Evolutionary conservation across 1,140 invertebrate species (phyloP).

Genomic region (Eueides isabella): DNA sequence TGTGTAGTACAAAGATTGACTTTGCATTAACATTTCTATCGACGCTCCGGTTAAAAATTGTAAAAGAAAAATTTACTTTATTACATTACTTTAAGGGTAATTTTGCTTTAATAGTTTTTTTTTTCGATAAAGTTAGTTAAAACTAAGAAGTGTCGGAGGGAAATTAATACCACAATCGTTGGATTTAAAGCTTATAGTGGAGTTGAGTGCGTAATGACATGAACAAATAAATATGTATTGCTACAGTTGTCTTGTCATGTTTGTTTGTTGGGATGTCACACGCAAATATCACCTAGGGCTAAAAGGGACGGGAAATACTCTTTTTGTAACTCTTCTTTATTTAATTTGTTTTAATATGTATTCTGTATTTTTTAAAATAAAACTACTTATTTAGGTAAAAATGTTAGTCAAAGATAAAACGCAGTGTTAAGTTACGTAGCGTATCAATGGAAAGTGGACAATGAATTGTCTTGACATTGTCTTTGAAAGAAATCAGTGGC

Average conservation of each 20-base stretch:
- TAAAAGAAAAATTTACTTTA: constrained; percentile 48
- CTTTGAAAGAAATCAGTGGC: too few species aligned
- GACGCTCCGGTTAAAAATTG: constrained; percentile 23
- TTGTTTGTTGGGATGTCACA: constrained; percentile 61
- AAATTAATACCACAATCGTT: constrained; percentile 80
- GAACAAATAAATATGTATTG: constrained; percentile 71
- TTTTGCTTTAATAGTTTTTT: constrained; percentile 32
- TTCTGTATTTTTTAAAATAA: neutral
- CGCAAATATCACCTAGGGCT: constrained; percentile 48
- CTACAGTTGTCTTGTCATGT: constrained; percentile 55
- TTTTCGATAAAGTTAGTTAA: constrained; percentile 54
- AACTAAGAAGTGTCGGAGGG: constrained; percentile 77
- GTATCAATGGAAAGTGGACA: too few species aligned
- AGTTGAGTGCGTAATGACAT: constrained; percentile 71
- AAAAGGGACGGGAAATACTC: neutral
- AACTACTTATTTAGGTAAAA: too few species aligned
- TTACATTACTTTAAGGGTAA: constrained; percentile 21
- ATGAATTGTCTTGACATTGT: too few species aligned
- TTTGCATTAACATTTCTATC: constrained; percentile 26
- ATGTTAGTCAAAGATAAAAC: too few species aligned
- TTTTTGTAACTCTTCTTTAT: neutral
- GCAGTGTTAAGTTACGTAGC: too few species aligned
- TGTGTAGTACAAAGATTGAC: constrained; percentile 19
- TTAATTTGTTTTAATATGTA: neutral
- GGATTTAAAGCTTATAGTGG: constrained; percentile 78